phyloP scores from a whole-genome alignment of 37 sponge, comb jelly and placozoan genomes.

The Hexactinellida sp. region DNA sequence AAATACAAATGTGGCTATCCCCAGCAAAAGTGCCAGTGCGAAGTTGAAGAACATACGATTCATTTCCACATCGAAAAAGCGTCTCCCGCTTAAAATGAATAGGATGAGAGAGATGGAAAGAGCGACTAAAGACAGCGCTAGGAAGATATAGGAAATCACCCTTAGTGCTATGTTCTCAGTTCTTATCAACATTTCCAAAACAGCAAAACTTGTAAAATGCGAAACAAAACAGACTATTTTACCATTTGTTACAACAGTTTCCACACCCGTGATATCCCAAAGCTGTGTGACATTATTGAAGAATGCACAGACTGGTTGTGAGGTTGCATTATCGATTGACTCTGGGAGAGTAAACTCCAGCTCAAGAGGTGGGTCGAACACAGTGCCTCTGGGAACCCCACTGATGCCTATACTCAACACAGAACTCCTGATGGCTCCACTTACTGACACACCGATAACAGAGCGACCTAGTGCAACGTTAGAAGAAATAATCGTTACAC shows the following conservation, averaged over 20 bases:
- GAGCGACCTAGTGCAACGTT: background rate
- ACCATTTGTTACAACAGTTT: background rate
- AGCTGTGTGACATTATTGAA: background rate
- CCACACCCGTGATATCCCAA: background rate
- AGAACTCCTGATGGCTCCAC: background rate
- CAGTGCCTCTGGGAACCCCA: background rate
- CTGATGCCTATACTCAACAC: background rate
- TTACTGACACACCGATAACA: background rate
- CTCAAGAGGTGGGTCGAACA: background rate
- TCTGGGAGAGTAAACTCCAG: background rate
- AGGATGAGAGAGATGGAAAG: background rate
- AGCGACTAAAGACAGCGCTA: background rate
- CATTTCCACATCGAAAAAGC: slow-evolving; percentile 3
- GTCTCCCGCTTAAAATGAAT: background rate
- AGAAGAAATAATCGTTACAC: background rate
- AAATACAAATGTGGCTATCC: background rate
- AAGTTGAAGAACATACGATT: background rate
- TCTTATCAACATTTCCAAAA: background rate
- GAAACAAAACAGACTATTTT: background rate
- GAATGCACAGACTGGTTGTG: background rate
- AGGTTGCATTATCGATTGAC: background rate
- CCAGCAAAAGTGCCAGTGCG: background rate
- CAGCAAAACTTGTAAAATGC: background rate
- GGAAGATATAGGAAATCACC: background rate
- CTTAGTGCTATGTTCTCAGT: background rate